phyloP scores from a whole-genome alignment of 2,113 vertebrate genomes.

The Dasyornis broadbenti region DNA sequence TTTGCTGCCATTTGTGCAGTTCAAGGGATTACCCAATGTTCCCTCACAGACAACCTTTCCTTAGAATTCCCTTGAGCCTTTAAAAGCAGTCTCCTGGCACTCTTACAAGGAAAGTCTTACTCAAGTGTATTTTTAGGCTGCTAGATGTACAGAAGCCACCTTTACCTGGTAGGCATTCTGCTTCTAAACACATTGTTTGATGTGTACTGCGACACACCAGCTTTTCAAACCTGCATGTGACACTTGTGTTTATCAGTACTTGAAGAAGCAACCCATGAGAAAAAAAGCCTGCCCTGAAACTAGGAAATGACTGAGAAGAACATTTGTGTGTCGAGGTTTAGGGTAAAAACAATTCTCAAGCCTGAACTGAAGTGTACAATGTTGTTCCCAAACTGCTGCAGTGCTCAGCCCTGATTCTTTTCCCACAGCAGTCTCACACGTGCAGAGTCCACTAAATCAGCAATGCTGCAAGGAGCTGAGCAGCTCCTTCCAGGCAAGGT shows the following conservation, averaged over 20 bases:
- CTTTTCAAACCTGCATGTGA: background rate
- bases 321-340: background rate
- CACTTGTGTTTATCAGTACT: background rate
- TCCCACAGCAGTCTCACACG: background rate
- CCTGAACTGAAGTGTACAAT: fast-evolving
- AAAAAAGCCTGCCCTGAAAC: background rate
- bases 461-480: background rate
- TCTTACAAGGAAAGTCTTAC: background rate
- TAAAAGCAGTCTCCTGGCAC: background rate
- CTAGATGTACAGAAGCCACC: background rate
- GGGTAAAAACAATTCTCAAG: background rate
- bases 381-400: background rate
- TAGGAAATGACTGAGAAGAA: background rate
- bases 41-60: background rate
- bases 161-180: background rate
- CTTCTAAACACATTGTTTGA: background rate
- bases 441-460: background rate
- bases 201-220: background rate
- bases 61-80: background rate
- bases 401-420: background rate
- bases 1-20: background rate
- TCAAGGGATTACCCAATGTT: background rate
- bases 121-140: background rate
- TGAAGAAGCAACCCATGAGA: background rate
- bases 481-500: background rate